phyloP scores from a whole-genome alignment of 1,140 invertebrate genomes.

The Wiebesia pumilae region DNA sequence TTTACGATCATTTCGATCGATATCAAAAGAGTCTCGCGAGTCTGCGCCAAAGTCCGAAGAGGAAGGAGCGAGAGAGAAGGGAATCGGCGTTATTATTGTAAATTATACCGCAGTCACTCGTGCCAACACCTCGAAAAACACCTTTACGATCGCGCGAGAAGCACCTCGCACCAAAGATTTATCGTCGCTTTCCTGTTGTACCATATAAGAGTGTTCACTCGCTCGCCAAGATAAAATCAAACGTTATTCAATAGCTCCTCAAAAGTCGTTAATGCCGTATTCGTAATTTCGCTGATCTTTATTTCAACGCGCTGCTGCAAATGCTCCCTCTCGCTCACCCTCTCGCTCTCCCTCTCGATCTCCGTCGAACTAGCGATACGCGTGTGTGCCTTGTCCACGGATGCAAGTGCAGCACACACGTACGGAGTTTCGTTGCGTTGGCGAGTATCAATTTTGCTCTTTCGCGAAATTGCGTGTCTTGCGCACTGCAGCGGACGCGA shows the following conservation, averaged over 20 bases:
- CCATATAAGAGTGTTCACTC: conserved; percentile 24
- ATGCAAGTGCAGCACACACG: neutral
- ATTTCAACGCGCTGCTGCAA: conserved; percentile 25
- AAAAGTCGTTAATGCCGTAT: conserved; percentile 49
- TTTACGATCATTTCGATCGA: conserved; percentile 49
- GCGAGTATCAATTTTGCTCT: conserved; percentile 31
- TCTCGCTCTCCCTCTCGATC: neutral
- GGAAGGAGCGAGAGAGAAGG: neutral
- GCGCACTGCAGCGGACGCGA: conserved; percentile 54
- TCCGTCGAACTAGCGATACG: neutral
- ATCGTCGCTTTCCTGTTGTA: conserved; percentile 17
- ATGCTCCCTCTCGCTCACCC: neutral
- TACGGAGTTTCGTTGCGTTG: neutral
- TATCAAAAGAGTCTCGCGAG: conserved; percentile 34
- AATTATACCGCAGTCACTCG: conserved; percentile 35
- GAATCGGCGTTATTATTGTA: conserved; percentile 45
- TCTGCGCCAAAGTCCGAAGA: neutral
- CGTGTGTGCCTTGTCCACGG: neutral
- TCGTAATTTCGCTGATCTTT: conserved; percentile 48
- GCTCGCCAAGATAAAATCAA: conserved; percentile 43
- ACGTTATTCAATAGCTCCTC: conserved; percentile 50
- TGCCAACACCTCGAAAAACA: conserved; percentile 51
- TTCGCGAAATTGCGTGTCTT: conserved; percentile 47
- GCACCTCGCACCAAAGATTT: conserved; percentile 30
- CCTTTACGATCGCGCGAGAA: conserved; percentile 40